phyloP scores from a whole-genome alignment of 1,140 invertebrate species.

The Anoplolepis gracilipes region DNA sequence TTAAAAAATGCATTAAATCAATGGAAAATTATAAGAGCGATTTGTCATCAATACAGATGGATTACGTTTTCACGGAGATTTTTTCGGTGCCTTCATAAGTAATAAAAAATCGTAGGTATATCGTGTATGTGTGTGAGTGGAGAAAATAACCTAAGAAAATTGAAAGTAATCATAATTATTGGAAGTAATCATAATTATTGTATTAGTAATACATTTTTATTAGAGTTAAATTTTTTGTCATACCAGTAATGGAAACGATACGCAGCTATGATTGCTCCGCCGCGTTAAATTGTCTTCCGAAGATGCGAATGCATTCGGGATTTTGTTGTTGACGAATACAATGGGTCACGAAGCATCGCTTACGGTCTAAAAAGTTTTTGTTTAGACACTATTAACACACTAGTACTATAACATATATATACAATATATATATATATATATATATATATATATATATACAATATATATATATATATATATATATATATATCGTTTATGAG shows the following conservation, averaged over 20 bases:
- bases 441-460: too few relatives aligned
- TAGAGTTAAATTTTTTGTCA: neutral
- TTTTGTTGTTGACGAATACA: constrained; percentile 9
- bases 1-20: neutral
- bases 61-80: neutral
- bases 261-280: neutral
- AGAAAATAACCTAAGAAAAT: constrained; percentile 24
- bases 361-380: constrained; percentile 24
- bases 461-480: too few relatives aligned
- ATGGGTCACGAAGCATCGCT: neutral
- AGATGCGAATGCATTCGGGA: neutral
- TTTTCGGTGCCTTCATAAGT: constrained; percentile 19
- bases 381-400: constrained; percentile 58
- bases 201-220: constrained; percentile 23
- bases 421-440: too few relatives aligned
- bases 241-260: constrained; percentile 1
- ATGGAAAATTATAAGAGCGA: neutral
- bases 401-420: constrained; percentile 25
- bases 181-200: constrained; percentile 39
- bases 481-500: constrained; percentile 27
- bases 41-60: neutral
- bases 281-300: neutral
- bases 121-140: neutral
- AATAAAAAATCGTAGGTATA: constrained; percentile 11
- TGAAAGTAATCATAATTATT: constrained; percentile 37